Percentiles rank a stretch among this genome's conserved stretches.
phyloP scores from a whole-genome alignment of 2,888 invertebrate species.

The Callyntrura sp. region DNA sequence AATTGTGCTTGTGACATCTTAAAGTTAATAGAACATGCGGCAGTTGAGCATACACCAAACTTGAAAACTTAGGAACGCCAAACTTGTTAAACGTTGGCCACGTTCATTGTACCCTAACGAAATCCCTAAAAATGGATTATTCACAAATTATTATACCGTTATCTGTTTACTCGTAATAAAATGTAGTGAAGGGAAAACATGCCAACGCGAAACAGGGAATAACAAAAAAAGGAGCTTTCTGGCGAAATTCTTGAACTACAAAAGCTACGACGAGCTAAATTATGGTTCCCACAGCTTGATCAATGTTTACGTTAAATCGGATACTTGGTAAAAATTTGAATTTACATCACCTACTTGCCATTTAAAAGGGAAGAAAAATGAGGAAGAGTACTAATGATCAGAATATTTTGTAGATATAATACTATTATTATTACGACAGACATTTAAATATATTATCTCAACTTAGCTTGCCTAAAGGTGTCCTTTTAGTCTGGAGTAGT shows the following conservation, averaged over 20 bases:
- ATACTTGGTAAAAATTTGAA: no score
- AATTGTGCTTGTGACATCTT: not conserved
- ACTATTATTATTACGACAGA: not conserved
- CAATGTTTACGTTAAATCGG: no score
- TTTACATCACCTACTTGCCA: not conserved
- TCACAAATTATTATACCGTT: not conserved
- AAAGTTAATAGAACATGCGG: no score
- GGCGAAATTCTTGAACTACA: not conserved
- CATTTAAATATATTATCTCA: slow-evolving; percentile 1
- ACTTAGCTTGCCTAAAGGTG: not conserved
- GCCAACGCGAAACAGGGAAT: not conserved
- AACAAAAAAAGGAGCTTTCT: not conserved
- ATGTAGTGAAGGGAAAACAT: not conserved
- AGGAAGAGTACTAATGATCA: not conserved
- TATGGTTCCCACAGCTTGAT: no score
- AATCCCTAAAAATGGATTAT: slow-evolving; percentile 13
- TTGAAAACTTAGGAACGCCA: no score
- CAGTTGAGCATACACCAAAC: no score
- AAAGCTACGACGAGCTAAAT: not conserved
- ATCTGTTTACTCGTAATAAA: not conserved
- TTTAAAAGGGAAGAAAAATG: not conserved
- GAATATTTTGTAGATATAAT: slow-evolving; percentile 20
- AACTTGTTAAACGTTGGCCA: not conserved
- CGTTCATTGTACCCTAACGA: not conserved
- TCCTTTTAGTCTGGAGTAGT: not conserved